These are phyloP conservation scores for Oncorhynchus keta DNA, from an alignment of 2,113 vertebrate genomes.

Conservation along the genomic window DNA sequence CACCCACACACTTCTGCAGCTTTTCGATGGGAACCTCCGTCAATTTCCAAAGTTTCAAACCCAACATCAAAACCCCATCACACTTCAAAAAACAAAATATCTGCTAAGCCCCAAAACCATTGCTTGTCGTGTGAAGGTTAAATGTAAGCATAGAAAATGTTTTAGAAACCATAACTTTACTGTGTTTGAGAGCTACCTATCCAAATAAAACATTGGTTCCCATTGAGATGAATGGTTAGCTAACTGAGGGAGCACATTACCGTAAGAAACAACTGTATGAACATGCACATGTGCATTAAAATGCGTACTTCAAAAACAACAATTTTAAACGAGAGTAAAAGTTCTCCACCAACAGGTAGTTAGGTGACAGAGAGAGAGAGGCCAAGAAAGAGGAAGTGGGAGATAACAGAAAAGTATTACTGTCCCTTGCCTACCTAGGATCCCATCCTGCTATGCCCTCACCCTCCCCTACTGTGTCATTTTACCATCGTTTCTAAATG, in stretches of 20 bases:
- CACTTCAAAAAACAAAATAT: background rate
- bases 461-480: slow-evolving; percentile 78
- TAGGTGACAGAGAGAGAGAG: background rate
- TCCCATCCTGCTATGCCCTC: slow-evolving; percentile 46
- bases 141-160: background rate
- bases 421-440: slow-evolving; percentile 61
- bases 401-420: slow-evolving; percentile 78
- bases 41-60: background rate
- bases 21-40: background rate
- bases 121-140: background rate
- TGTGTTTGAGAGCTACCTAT: background rate
- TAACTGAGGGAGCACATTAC: no score
- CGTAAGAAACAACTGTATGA: no score
- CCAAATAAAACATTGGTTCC: no score
- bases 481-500: slow-evolving; percentile 83
- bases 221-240: no score
- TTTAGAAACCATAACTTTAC: background rate
- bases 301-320: background rate
- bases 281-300: background rate
- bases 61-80: background rate
- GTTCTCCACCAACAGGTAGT: background rate
- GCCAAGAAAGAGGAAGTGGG: slow-evolving; percentile 40
- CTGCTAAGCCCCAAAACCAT: background rate
- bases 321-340: background rate
- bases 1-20: slow-evolving; percentile 24